These are phyloP conservation scores for Lepidiolamprologus cunningtoni DNA, from an alignment of 2,113 vertebrate species.

Conservation along the genomic window DNA sequence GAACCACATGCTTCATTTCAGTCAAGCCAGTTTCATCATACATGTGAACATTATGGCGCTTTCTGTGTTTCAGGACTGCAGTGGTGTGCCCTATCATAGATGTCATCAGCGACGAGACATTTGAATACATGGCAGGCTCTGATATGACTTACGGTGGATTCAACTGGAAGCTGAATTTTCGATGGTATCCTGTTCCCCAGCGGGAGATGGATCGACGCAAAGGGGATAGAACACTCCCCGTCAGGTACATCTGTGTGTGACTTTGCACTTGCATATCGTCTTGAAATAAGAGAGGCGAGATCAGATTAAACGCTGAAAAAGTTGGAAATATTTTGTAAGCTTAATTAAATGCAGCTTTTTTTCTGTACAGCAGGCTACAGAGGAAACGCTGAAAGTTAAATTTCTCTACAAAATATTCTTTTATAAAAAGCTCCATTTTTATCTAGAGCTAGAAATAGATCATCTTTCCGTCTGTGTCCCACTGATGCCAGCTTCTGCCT, in stretches of 20 bases:
- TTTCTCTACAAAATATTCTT: not conserved
- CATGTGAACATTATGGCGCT: not conserved
- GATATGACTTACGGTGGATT: constrained; percentile 98
- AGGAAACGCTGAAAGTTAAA: not conserved
- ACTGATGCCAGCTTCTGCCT: not conserved
- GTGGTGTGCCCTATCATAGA: constrained; percentile 98
- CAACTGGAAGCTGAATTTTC: constrained; percentile 98
- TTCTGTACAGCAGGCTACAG: not conserved
- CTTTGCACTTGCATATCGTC: too few species aligned
- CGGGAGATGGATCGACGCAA: constrained; percentile 96
- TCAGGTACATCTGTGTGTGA: constrained; percentile 72
- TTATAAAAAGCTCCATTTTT: not conserved
- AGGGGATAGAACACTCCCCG: constrained; percentile 91
- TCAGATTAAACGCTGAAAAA: too few species aligned
- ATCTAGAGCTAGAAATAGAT: constrained; percentile 29
- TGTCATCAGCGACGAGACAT: constrained; percentile 98
- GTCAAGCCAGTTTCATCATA: not conserved
- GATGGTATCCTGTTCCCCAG: constrained; percentile 97
- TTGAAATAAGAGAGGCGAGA: too few species aligned
- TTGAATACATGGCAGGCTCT: constrained; percentile 97
- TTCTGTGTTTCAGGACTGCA: constrained; percentile 72
- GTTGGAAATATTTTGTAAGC: not conserved
- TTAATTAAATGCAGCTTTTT: not conserved
- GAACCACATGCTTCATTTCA: not conserved
- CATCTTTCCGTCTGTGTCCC: not conserved